Conservation (phyloP, 92 coral and sea anemone species). For the Metridium senile region DNA sequence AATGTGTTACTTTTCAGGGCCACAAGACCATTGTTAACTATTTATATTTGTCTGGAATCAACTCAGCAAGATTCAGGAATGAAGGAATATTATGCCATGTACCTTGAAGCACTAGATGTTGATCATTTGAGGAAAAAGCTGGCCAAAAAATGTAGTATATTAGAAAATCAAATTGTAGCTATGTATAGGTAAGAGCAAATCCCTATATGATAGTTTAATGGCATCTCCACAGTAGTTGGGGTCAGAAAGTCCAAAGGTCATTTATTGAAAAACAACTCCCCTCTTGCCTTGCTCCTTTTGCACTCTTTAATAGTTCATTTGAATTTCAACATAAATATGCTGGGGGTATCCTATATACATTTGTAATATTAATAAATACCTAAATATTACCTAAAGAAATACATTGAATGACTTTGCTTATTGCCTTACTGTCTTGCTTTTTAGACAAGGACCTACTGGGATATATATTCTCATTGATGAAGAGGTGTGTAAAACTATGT, state of each 20-base stretch:
- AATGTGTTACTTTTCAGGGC: slow-evolving; percentile 50
- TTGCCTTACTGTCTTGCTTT: neutral
- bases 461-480: slow-evolving; percentile 89
- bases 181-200: slow-evolving; percentile 76
- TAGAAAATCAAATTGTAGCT: slow-evolving; percentile 81
- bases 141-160: slow-evolving; percentile 73
- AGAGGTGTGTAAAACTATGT: slow-evolving; percentile 59
- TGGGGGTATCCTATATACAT: too few species aligned
- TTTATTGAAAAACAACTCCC: too few species aligned
- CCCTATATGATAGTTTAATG: neutral
- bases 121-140: slow-evolving; percentile 78
- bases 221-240: too few species aligned
- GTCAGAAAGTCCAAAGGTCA: too few species aligned
- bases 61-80: slow-evolving; percentile 90
- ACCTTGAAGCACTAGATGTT: slow-evolving; percentile 74
- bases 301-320: too few species aligned
- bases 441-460: slow-evolving; percentile 95
- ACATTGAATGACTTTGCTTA: too few species aligned
- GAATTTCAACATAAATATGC: too few species aligned
- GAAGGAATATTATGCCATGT: slow-evolving; percentile 93
- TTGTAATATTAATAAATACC: too few species aligned
- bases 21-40: slow-evolving; percentile 81
- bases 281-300: too few species aligned
- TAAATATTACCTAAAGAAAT: too few species aligned
- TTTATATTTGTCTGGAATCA: slow-evolving; percentile 91